These are phyloP conservation scores for Trichogramma pretiosum DNA, from an alignment of 1,140 invertebrate genomes.

Conservation along the genomic window DNA sequence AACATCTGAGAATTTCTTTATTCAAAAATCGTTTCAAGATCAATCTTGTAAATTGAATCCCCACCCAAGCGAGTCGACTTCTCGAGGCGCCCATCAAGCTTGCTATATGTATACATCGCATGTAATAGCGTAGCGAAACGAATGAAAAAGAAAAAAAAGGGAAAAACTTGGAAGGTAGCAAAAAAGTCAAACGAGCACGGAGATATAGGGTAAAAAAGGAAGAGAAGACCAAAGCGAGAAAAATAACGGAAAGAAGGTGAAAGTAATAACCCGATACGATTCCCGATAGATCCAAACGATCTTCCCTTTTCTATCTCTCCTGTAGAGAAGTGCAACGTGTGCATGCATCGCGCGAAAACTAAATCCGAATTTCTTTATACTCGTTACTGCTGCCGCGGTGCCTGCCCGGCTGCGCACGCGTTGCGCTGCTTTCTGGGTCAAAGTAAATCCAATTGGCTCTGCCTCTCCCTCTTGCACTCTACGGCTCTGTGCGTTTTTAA, in stretches of 20 bases:
- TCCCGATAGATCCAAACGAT: constrained; percentile 10
- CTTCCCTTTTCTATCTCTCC: too few species aligned
- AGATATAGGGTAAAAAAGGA: too few species aligned
- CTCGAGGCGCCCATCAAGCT: too few species aligned
- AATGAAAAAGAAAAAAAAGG: background rate
- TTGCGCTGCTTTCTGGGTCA: background rate
- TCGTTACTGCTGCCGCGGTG: too few species aligned
- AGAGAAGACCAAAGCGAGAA: too few species aligned
- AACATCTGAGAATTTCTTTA: constrained; percentile 11
- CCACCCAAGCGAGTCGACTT: background rate
- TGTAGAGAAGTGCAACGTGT: too few species aligned
- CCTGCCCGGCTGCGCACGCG: background rate
- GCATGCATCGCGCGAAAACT: too few species aligned
- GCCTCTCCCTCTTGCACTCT: too few species aligned
- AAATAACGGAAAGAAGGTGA: constrained; percentile 2
- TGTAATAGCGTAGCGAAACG: background rate
- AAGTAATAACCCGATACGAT: constrained; percentile 6
- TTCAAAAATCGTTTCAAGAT: constrained; percentile 12
- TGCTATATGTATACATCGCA: background rate
- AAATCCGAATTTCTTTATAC: too few species aligned
- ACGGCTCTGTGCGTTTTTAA: background rate
- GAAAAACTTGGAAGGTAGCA: background rate
- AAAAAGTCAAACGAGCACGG: too few species aligned
- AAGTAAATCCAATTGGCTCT: constrained; percentile 10
- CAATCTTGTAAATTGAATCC: constrained; percentile 14